A percentile compares a stretch with the other conserved stretches of the same genome.
Evolutionary conservation across 2,113 vertebrate species (phyloP).

Genomic region (Corydoras maculifer): DNA sequence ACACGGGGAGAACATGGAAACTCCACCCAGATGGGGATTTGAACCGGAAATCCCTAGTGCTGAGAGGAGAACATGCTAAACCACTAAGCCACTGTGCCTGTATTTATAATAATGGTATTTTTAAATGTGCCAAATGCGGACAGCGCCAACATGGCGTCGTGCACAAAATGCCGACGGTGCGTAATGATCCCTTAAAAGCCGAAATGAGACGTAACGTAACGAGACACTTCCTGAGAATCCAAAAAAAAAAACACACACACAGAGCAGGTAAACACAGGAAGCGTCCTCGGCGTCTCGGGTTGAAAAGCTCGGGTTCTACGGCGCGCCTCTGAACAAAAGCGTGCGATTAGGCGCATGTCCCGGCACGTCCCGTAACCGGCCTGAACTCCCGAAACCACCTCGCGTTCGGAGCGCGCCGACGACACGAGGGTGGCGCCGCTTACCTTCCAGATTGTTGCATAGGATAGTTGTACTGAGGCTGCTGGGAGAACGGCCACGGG

Average conservation of each 20-base stretch:
- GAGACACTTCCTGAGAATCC: neutral
- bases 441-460: constrained; percentile 52
- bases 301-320: neutral
- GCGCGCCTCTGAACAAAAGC: constrained; percentile 17
- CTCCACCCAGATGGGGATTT: too few relatives aligned
- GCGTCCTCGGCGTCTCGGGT: neutral
- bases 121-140: too few relatives aligned
- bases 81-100: too few relatives aligned
- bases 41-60: too few relatives aligned
- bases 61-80: too few relatives aligned
- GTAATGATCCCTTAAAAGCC: too few relatives aligned
- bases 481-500: constrained; percentile 41
- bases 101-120: too few relatives aligned
- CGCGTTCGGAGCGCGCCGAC: neutral
- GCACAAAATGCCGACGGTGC: too few relatives aligned
- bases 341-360: constrained; percentile 22
- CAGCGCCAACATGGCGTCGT: too few relatives aligned
- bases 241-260: neutral
- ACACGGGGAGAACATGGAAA: too few relatives aligned
- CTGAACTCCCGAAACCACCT: constrained; percentile 23
- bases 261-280: constrained; percentile 16
- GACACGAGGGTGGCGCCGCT: neutral
- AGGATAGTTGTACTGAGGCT: constrained; percentile 39
- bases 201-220: neutral
- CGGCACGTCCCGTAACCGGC: constrained; percentile 4